Conservation (phyloP, 2,113 vertebrate genomes). For the Lanius ludovicianus region DNA sequence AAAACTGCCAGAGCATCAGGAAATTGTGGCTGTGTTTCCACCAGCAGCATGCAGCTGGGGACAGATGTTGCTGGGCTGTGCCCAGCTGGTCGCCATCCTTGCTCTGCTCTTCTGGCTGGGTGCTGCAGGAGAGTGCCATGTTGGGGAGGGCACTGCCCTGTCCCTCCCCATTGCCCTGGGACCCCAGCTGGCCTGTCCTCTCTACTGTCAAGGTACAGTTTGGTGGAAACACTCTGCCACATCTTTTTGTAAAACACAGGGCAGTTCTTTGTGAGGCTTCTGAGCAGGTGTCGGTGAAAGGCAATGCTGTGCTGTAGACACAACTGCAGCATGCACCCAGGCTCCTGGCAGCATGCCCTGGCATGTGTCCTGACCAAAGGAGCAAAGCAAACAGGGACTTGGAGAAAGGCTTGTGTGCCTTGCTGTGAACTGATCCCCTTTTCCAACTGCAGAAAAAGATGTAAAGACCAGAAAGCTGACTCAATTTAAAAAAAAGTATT, state of each 20-base stretch:
- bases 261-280: neutral
- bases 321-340: fast-evolving
- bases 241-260: neutral
- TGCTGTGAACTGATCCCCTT: neutral
- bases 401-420: neutral
- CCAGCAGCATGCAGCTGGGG: neutral
- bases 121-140: fast-evolving
- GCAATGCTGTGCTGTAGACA: neutral
- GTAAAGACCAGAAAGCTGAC: neutral
- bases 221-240: neutral
- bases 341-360: neutral
- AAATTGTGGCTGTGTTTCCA: neutral
- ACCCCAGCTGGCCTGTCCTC: neutral
- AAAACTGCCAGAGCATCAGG: neutral
- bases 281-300: neutral
- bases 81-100: neutral
- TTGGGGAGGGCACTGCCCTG: neutral
- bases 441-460: neutral
- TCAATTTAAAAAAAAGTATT: neutral
- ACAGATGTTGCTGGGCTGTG: neutral
- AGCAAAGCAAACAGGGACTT: neutral
- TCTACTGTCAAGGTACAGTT: neutral
- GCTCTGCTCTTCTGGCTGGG: neutral
- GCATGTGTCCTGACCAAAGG: neutral
- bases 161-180: fast-evolving